Base-by-base conservation (phyloP, 2,113 vertebrate species). In the Entomyzon cyanotis region DNA sequence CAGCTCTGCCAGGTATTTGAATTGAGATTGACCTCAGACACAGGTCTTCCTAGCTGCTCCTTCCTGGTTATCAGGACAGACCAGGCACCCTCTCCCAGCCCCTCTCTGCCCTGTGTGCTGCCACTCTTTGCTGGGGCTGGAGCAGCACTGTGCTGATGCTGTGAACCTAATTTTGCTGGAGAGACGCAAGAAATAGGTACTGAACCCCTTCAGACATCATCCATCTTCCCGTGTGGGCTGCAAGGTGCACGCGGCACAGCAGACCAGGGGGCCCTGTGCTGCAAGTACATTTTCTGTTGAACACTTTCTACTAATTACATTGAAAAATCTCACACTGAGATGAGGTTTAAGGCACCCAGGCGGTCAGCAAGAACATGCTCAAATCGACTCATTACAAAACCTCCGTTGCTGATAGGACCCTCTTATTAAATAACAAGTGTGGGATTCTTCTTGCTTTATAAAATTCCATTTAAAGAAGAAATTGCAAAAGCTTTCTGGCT, bases 401-500 rank as follows among this genome's bases (percentile, higher is more conserved):
- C 21, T 11, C 65, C 3, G 0, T 39, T 71, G 68, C 74, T 68
- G 49, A 74, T 74, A 53, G 35, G 30, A 37, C 20, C 24, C 28
- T 41, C 50, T 59, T 52, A 88, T 93, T 25, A 88, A 93, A 90
- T 47, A 90, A 50, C n/a, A 49, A 69, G 33, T 3, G 3, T 56
- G 42, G 47, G 58, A 73, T 90, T 62, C 63, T 81, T 85, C 74
- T 87, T 24, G 62, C 74, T 56, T 89, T 87, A 37, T 68, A 71
- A 71, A 84, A 92, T 75, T 92, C 41, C 30, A 50, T 92, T 74
- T 87, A 76, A 76, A 94, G 44, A 52, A 85, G 67, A 89, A 90
- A 94, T 92, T 67, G 68, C 52, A 89, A 68, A 67, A 84, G 73
- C 28, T 71, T 91, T 87, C 25, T 1, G 2, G 19, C n/a, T 78